Evolutionary conservation across 2,888 invertebrate genomes (phyloP), one percentile per base, ranked within the genome.

Genomic region (Eremobia ochroleuca): DNA sequence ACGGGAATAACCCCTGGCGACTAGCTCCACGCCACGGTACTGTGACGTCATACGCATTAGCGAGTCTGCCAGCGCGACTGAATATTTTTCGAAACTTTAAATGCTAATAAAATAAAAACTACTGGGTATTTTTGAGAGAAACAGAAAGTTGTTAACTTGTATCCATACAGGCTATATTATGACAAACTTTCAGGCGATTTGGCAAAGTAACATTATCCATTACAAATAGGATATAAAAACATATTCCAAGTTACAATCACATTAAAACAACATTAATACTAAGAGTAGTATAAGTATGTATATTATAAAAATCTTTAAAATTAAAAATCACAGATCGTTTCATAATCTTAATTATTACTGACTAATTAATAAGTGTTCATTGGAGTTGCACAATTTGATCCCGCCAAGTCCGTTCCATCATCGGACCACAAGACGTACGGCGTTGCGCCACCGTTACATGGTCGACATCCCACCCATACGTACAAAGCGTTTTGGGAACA

Each of bases 81-180:
- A 66, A 66, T 67, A 68, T 68, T 68, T 55, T 68, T 69, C 55
- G 69, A 69, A 69, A 69, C 69, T 69, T 69, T 69, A 69, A 69
- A 69, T 69, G 69, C 69, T 58, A 6, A 69, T 69, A 69, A 69
- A 69, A 69, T 68, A 68, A 68, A 68, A 68, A 68, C 68, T 68
- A 68, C 37, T 68, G 68, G 68, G 69, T 70, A 58, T 58, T 70
- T 58, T 28, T 58, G 58, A 58, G 68, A 68, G 68, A 58, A 69
- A 52, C 69, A 58, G 58, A 69, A 69, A 69, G 55, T 69, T 69
- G 69, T 69, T 69, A 59, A 70, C 69, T 70, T 70, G 69, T 70
- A 70, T 59, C 69, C 70, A 70, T 70, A 70, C 70, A 70, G 59
- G 70, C 34, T 69, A 58, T 58, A 69, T 69, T 58, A 70, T 70